phyloP scores from a whole-genome alignment of 2,113 vertebrate species.

The Gracilinanus agilis region DNA sequence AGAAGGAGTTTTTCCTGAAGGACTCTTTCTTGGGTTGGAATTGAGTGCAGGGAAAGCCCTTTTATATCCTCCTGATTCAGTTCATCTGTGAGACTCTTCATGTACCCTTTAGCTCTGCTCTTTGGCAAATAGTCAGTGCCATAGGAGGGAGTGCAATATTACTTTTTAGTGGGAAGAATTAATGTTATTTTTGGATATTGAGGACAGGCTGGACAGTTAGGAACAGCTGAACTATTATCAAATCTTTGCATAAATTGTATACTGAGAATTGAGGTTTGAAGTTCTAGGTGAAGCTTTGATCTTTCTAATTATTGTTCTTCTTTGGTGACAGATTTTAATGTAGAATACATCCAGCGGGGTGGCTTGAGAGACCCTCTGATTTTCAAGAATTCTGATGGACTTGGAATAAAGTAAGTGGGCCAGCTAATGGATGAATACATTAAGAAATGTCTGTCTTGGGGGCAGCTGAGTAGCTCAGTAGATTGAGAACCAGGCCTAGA shows the following conservation, averaged over 20 bases:
- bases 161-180: constrained; percentile 24
- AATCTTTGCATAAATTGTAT: background rate
- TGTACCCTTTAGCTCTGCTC: constrained; percentile 14
- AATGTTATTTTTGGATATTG: background rate
- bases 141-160: background rate
- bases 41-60: background rate
- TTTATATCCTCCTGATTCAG: constrained; percentile 16
- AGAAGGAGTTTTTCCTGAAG: constrained; percentile 14
- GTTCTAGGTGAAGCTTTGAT: background rate
- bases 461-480: no score
- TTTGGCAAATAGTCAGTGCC: background rate
- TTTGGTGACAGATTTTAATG: constrained; percentile 92
- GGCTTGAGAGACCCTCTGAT: constrained; percentile 96
- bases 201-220: constrained; percentile 18
- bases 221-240: constrained; percentile 27
- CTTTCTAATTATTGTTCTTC: constrained; percentile 68
- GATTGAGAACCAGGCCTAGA: no score
- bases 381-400: constrained; percentile 93
- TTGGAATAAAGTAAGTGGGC: constrained; percentile 94
- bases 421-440: background rate
- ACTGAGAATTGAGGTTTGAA: constrained; percentile 24
- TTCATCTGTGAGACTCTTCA: background rate
- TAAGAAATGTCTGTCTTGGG: constrained; percentile 25
- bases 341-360: constrained; percentile 96
- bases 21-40: constrained; percentile 1